Evolutionary conservation across 2,888 invertebrate genomes (phyloP).

Genomic region (Caenorhabditis wallacei): DNA sequence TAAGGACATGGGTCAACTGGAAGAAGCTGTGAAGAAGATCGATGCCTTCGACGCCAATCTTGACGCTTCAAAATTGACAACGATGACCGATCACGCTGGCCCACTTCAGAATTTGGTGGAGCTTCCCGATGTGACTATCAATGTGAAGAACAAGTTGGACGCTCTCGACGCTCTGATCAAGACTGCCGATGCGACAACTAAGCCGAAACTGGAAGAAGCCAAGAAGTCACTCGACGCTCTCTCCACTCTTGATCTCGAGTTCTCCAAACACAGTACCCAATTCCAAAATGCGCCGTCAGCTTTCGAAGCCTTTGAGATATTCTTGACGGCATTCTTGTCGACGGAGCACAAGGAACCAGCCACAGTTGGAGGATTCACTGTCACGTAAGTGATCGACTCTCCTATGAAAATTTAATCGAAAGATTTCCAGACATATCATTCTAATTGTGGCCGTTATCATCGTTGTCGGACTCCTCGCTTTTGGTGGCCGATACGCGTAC

Average conservation of each 20-base stretch:
- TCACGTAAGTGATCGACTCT: too few relatives aligned
- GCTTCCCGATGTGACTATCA: background rate
- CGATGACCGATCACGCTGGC: background rate
- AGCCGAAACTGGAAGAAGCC: background rate
- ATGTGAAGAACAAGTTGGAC: background rate
- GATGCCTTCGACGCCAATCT: background rate
- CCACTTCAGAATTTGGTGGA: background rate
- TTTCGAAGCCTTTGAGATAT: too few relatives aligned
- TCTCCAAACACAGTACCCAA: background rate
- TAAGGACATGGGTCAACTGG: background rate
- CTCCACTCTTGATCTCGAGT: background rate
- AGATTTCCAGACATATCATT: too few relatives aligned
- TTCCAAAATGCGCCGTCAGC: constrained; percentile 18
- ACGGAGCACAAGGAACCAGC: background rate
- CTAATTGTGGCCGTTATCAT: too few relatives aligned
- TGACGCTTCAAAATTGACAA: background rate
- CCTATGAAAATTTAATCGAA: too few relatives aligned
- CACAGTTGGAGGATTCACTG: background rate
- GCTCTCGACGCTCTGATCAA: background rate
- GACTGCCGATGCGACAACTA: background rate
- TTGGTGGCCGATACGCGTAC: too few relatives aligned
- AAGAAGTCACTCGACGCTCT: background rate
- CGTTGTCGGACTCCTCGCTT: too few relatives aligned
- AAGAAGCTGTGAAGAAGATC: background rate
- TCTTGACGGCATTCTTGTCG: background rate